Evolutionary conservation across 2,797 vertebrate genomes (phyloP).

Genomic region (Argentina silus): DNA sequence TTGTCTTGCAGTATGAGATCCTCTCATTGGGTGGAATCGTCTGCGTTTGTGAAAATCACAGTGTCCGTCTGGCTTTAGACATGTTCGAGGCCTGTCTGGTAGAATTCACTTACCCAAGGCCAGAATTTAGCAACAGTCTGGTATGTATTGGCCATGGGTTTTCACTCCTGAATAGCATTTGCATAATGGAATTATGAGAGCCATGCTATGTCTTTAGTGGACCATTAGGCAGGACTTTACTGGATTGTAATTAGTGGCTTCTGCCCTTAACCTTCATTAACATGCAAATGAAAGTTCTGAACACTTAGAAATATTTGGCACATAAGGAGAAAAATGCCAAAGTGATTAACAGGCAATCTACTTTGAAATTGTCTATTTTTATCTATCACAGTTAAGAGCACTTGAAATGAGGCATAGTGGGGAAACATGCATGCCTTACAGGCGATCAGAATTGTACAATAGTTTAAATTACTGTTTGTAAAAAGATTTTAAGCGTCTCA

Average conservation of each 20-base stretch:
- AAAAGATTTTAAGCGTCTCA: neutral
- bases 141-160: conserved; percentile 81
- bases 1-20: neutral
- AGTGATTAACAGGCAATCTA: conserved; percentile 79
- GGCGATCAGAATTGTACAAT: conserved; percentile 49
- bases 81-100: neutral
- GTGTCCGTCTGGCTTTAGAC: conserved; percentile 6
- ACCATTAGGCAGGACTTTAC: conserved; percentile 88
- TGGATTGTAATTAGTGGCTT: conserved; percentile 95
- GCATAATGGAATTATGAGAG: conserved; percentile 94
- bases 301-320: conserved; percentile 82
- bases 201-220: conserved; percentile 86
- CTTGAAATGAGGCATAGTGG: conserved; percentile 61
- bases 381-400: conserved; percentile 64
- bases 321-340: conserved; percentile 80
- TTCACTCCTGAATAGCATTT: conserved; percentile 85
- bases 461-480: conserved; percentile 35
- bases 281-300: conserved; percentile 91
- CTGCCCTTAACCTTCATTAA: conserved; percentile 96
- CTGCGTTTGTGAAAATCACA: neutral
- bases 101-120: conserved; percentile 74
- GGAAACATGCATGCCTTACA: conserved; percentile 50
- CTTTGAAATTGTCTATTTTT: conserved; percentile 72
- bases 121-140: conserved; percentile 71
- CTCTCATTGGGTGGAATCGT: conserved; percentile 5